Percentiles rank a stretch among this genome's conserved stretches.
Evolutionary conservation across 2,888 invertebrate species (phyloP).

Genomic region (Lasioglossum lativentre): DNA sequence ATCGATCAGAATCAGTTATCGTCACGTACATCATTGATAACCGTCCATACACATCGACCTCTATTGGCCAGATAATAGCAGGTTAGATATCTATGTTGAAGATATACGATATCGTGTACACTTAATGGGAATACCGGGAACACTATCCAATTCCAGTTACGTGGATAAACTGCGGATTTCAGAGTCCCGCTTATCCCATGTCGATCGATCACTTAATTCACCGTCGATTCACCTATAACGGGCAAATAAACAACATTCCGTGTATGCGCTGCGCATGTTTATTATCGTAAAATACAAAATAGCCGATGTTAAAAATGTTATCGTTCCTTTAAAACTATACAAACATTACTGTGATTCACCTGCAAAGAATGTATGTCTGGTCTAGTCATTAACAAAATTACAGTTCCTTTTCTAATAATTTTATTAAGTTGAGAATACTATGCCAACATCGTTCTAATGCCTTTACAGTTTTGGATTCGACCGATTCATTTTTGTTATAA

Average conservation of each 20-base stretch:
- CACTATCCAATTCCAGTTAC: constrained; percentile 73
- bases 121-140: constrained; percentile 64
- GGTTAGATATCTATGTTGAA: constrained; percentile 57
- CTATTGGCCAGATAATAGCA: constrained; percentile 54
- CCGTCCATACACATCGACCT: constrained; percentile 45
- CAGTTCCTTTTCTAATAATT: too few relatives aligned
- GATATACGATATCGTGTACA: constrained; percentile 65
- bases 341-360: too few relatives aligned
- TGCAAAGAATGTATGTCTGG: too few relatives aligned
- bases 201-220: constrained; percentile 2
- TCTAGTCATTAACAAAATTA: too few relatives aligned
- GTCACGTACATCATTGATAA: constrained; percentile 27
- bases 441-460: too few relatives aligned
- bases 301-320: too few relatives aligned
- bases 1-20: constrained; percentile 13
- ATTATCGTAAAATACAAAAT: neutral
- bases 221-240: constrained; percentile 17
- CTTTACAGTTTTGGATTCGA: too few relatives aligned
- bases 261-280: neutral
- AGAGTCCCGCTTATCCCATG: constrained; percentile 29
- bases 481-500: too few relatives aligned
- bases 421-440: too few relatives aligned
- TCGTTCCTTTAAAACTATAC: too few relatives aligned
- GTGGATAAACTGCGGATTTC: constrained; percentile 63
- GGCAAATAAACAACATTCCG: constrained; percentile 1